Evolutionary conservation across 2,888 invertebrate species (phyloP).

Genomic region (Argyra leucocephala): DNA sequence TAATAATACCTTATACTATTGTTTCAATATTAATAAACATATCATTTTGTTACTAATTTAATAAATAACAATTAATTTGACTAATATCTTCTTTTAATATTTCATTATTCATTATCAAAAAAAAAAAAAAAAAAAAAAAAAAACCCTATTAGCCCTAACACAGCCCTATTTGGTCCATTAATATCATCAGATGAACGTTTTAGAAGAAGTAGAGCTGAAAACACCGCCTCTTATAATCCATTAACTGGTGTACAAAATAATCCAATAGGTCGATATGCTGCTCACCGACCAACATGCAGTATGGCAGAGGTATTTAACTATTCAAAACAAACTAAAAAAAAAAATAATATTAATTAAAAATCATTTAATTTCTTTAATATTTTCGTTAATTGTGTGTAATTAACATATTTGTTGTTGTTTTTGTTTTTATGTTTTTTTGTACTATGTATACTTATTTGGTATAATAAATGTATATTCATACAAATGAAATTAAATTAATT

Average conservation of each 20-base stretch:
- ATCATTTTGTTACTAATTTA: conserved; percentile 10
- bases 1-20: no score
- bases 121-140: no score
- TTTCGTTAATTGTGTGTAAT: not conserved
- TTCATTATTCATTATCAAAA: not conserved
- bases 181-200: conserved; percentile 21
- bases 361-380: not conserved
- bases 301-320: conserved; percentile 51
- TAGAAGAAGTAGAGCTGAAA: conserved; percentile 32
- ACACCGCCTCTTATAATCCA: conserved; percentile 27
- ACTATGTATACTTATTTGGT: no score
- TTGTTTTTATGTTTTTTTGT: no score
- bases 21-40: no score
- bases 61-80: conserved; percentile 14
- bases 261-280: conserved; percentile 53
- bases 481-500: no score
- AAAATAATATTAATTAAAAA: not conserved
- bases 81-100: not conserved
- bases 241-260: conserved; percentile 39
- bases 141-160: conserved; percentile 37
- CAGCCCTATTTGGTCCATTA: conserved; percentile 42
- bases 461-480: no score
- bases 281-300: conserved; percentile 54
- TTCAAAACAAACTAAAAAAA: not conserved
- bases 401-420: no score